Evolutionary conservation across 1,140 invertebrate species (phyloP).

Genomic region (Cherax destructor): DNA sequence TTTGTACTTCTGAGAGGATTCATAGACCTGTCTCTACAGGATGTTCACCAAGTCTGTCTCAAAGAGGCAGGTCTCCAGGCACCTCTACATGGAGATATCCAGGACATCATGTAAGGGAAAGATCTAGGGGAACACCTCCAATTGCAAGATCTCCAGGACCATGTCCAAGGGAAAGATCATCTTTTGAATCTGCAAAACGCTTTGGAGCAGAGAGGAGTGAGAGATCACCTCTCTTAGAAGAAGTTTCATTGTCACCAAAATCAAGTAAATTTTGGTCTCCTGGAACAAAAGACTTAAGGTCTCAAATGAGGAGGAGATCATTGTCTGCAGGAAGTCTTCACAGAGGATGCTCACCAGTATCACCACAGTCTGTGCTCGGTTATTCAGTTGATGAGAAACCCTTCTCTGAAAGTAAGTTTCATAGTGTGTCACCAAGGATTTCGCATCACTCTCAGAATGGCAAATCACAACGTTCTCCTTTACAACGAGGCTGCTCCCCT

Average conservation of each 20-base stretch:
- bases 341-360: slow-evolving; percentile 48
- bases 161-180: neutral
- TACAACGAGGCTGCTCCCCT: slow-evolving; percentile 5
- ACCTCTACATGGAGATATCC: neutral
- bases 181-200: neutral
- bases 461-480: neutral
- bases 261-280: slow-evolving; percentile 35
- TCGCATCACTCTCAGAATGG: neutral
- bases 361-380: neutral
- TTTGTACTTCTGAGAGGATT: too few species aligned
- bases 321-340: slow-evolving; percentile 20
- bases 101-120: neutral
- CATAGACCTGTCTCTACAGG: neutral
- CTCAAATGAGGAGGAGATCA: slow-evolving; percentile 20
- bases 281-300: neutral
- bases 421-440: neutral
- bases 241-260: slow-evolving; percentile 42
- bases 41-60: neutral
- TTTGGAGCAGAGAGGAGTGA: neutral
- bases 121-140: neutral
- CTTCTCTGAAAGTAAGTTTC: neutral
- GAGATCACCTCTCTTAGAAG: slow-evolving; percentile 38
- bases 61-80: slow-evolving; percentile 15
- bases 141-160: neutral
- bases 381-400: neutral